Base-by-base conservation (phyloP, 2,888 invertebrate species). In the Serripes groenlandicus region DNA sequence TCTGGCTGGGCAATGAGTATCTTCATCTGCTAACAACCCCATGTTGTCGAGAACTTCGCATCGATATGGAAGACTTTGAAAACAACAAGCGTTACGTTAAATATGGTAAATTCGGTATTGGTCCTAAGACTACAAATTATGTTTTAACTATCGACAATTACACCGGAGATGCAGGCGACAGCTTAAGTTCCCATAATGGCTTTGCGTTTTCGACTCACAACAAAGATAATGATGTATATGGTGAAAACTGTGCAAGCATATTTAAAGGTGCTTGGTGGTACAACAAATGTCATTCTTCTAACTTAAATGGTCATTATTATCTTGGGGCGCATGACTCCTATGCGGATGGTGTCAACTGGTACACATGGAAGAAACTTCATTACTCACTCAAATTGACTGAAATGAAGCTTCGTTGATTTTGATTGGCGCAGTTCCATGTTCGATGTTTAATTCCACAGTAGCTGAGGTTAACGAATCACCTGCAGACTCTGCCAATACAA, bases 301-400 rank as follows among this genome's bases (percentile, higher is more conserved):
- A 93, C 82, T 82, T 93, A 32, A 93, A 93, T 70, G 93, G 93
- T 3, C 71, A 88, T 1, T 93, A 92, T 80, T 78, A 91, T 34
- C 86, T 86, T 23, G 92, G 92, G 28, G 79, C 81, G 42, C 91
- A 91, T 42, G 83, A 86, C 3, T 84, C 90, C 9, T 92, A 90
- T 64, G 93, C 92, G 15, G 91, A 93, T 73, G 92, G 93, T 7
- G 87, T 94, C 37, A 91, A 91, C 87, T 94, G 94, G 94, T 78
- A 90, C 52, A 68, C 88, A 0, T 93, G 92, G 92, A 88, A 88
- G 34, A 93, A 93, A 7, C 88, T 91, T 74, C 85, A 91, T 80
- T 91, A 93, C 72, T 93, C 93, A 0, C 75, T 94, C 37, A 90
- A 90, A 75, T 80, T 78, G 26, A 89, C 90, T 0, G 91, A 91